Conservation (phyloP, 2,797 vertebrate genomes). For the Heliangelus exortis region DNA sequence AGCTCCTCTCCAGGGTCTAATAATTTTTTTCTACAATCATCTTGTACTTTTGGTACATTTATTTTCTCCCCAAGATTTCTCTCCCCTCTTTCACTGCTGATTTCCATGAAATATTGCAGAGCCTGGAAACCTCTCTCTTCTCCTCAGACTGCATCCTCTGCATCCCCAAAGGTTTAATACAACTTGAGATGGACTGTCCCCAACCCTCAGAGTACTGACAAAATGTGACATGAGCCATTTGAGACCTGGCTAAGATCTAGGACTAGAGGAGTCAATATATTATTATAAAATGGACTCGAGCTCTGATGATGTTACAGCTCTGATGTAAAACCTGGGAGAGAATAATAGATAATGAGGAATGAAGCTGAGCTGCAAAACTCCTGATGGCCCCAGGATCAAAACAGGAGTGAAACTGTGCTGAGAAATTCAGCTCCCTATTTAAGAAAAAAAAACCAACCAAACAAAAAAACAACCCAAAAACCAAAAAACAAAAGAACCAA, state of each 20-base stretch:
- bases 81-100: background rate
- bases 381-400: background rate
- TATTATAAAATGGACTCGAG: background rate
- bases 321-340: background rate
- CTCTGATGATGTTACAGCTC: background rate
- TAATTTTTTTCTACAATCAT: background rate
- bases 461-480: background rate
- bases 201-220: background rate
- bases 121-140: background rate
- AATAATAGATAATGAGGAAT: background rate
- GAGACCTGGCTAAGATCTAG: background rate
- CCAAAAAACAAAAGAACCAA: background rate
- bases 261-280: background rate
- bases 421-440: background rate
- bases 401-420: background rate
- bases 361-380: background rate
- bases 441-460: background rate
- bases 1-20: background rate
- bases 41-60: background rate
- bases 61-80: constrained; percentile 9
- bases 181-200: background rate
- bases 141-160: background rate
- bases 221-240: background rate
- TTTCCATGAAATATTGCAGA: constrained; percentile 36
- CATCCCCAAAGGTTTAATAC: background rate